Evolutionary conservation across 1,140 invertebrate genomes (phyloP).

Genomic region (Drosophila obscura): DNA sequence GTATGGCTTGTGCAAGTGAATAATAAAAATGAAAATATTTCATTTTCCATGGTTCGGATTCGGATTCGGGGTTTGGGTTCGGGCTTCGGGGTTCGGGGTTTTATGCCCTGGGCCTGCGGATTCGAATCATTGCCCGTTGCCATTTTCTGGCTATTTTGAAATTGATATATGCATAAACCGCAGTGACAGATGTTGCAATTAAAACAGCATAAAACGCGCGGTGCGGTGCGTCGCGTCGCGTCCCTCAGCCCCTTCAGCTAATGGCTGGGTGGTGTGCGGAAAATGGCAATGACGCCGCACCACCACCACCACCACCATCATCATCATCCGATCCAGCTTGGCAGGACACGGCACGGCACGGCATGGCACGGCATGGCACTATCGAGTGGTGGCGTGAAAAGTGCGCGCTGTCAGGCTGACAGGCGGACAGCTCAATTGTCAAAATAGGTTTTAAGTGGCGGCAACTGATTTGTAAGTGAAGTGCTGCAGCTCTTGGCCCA

Average conservation of each 20-base stretch:
- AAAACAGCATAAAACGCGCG: slow-evolving; percentile 78
- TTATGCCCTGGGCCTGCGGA: slow-evolving; percentile 9
- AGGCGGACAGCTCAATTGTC: slow-evolving; percentile 81
- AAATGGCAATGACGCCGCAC: neutral
- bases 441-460: slow-evolving; percentile 82
- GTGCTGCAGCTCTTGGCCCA: slow-evolving; percentile 44
- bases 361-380: neutral
- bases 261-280: slow-evolving; percentile 20
- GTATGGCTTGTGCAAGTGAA: slow-evolving; percentile 55
- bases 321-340: neutral
- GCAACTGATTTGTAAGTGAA: slow-evolving; percentile 70
- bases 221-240: slow-evolving; percentile 7
- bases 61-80: slow-evolving; percentile 28
- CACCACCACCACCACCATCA: slow-evolving; percentile 31
- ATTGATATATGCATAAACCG: slow-evolving; percentile 83
- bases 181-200: slow-evolving; percentile 84
- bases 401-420: slow-evolving; percentile 71
- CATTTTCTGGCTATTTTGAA: slow-evolving; percentile 77
- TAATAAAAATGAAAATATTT: slow-evolving; percentile 80
- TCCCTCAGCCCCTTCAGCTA: slow-evolving; percentile 35
- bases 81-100: slow-evolving; percentile 29
- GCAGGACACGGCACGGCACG: neutral
- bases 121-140: slow-evolving; percentile 51
- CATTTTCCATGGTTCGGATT: slow-evolving; percentile 63
- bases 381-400: slow-evolving; percentile 60